Evolutionary conservation across 2,888 invertebrate species (phyloP), one percentile per base, ranked within the genome.

Genomic region (Caprella mutica): DNA sequence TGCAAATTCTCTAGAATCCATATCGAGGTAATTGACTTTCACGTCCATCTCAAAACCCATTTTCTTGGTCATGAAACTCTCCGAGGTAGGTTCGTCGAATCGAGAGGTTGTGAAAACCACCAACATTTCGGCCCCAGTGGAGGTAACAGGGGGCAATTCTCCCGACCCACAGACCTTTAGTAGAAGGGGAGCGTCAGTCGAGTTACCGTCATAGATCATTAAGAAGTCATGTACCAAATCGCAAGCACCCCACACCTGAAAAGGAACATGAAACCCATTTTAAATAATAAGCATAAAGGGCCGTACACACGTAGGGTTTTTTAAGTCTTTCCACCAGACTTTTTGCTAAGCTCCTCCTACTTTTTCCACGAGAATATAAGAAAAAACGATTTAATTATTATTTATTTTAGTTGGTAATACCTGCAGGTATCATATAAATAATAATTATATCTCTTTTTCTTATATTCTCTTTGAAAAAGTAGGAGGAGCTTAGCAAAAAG

Each of bases 41-140:
- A 86, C 83, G 75, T 86, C 84, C 50, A 87, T 77, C 71, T 87
- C 86, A 69, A 87, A 86, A 65, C 86, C 86, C 1, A 85, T 85
- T 60, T 86, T 74, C 71, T 85, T 84, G 66, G 65, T 57, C 59
- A 62, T 59, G 44, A 56, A 56, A 14, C 56, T 58, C 43, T 55
- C 60, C 35, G 63, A 62, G 17, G 58, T 86, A 1, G 85, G 85
- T 72, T 85, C 85, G 71, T 86, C 86, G 71, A 80, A 85, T 1
- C 85, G 83, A 2, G 85, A 85, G 19, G 86, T 86, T 71, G 84
- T 84, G 69, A 87, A 86, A 73, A 85, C 84, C 46, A 87, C 76
- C 52, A 86, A 75, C 80, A 87, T 81, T 70, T 84, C 82, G 55
- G 85, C 81, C 8, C 84, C 83, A 68, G 85, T 81, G 70, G 83